Conservation (phyloP, 2,113 vertebrate genomes). For the Equus quagga region DNA sequence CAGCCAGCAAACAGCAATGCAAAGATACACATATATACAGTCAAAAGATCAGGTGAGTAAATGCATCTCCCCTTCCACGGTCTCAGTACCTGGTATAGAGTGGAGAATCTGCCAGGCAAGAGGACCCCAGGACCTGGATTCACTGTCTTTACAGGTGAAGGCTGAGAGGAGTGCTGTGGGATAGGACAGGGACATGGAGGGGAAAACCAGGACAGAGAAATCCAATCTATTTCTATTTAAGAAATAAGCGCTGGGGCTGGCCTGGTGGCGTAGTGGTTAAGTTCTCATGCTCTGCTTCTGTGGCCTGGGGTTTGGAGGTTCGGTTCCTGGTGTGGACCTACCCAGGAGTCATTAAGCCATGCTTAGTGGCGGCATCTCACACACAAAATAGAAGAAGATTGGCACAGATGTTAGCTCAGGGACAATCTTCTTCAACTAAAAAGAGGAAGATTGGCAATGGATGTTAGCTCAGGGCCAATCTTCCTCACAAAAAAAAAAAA, state of each 20-base stretch:
- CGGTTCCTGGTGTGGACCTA: no score
- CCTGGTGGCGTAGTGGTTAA: no score
- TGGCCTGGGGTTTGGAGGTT: no score
- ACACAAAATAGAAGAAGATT: no score
- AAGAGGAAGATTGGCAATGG: no score
- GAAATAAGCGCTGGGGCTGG: not conserved
- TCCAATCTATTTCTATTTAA: not conserved
- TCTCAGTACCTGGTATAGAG: not conserved
- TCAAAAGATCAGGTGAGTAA: not conserved
- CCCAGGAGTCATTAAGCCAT: no score
- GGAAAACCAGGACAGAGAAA: not conserved
- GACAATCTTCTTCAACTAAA: no score
- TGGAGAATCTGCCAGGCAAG: not conserved
- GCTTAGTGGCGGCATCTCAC: no score
- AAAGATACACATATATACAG: not conserved
- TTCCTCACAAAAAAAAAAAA: no score
- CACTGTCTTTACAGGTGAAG: not conserved
- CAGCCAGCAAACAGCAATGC: not conserved
- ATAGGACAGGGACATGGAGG: accelerated
- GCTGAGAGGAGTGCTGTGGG: accelerated
- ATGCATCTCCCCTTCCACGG: not conserved
- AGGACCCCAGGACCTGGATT: not conserved
- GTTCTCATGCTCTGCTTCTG: no score
- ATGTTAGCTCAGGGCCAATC: no score
- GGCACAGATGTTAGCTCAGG: no score